Evolutionary conservation across 2,888 invertebrate genomes (phyloP), one percentile per base, ranked within the genome.

Genomic region (Merodon equestris): DNA sequence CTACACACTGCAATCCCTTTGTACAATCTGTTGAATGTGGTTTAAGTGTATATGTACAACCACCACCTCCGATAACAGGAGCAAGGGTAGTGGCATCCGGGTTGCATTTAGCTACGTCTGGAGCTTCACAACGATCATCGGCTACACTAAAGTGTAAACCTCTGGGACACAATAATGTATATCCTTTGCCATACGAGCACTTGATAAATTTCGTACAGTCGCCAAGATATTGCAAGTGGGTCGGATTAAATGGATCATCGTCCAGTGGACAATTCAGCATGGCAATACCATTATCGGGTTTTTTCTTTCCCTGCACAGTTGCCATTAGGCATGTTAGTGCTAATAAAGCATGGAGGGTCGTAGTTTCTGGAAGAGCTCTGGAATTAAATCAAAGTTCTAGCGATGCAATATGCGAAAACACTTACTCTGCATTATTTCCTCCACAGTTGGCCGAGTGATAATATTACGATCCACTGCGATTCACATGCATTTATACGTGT

Each of bases 1-100:
- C n/a, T 0, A 17, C 54, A 18, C 70, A 70, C 42, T 19, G 27
- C 5, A 40, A 10, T 38, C 27, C 67, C 66, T 83, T 83, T 5
- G 77, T 82, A 60, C 87, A 86, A 4, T 84, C 84, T 1, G 61
- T 83, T n/a, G 85, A 83, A 82, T 85, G 82, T 0, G 71, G 9
- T 0, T 82, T 63, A 10, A 27, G 51, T 1, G 9, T 12, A 15
- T 19, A 57, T 0, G 9, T 0, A 48, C 70, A 70, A 9, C 54
- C 61, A 17, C 1, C 34, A 9, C 54, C 70, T 7, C 70, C 70
- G 9, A 70, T 18, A 5, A 3, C 9, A 9, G 71, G 73, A 7
- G 10, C 12, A 0, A 18, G n/a, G 9, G 57, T 58, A 2, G 45
- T 51, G 9, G 27, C 47, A 1, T 0, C 40, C 9, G 53, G 15